Evolutionary conservation across 2,797 vertebrate species (phyloP).

Genomic region (Crocodylus rhombifer): DNA sequence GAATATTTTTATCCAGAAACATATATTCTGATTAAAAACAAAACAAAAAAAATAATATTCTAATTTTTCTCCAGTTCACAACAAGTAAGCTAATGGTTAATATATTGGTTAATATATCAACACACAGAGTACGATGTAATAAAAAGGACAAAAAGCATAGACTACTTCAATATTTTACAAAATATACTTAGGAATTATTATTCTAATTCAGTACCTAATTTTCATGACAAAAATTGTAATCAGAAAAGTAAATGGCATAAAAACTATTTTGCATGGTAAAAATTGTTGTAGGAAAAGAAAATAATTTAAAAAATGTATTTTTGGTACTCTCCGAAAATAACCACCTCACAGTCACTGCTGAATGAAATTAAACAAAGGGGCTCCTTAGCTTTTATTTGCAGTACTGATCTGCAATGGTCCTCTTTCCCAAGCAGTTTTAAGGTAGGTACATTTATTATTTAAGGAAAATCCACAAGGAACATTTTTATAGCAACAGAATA

Average conservation of each 20-base stretch:
- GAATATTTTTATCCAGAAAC: not conserved
- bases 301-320: conserved; percentile 25
- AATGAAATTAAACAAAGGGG: conserved; percentile 58
- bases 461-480: conserved; percentile 63
- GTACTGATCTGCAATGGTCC: conserved; percentile 16
- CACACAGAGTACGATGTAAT: not conserved
- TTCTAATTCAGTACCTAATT: not conserved
- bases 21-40: not conserved
- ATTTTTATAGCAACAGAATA: conserved; percentile 69
- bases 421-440: conserved; percentile 51
- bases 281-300: conserved; percentile 23
- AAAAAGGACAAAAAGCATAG: not conserved
- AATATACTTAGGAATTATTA: conserved; percentile 16
- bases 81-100: not conserved
- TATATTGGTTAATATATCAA: not conserved
- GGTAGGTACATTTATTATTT: conserved; percentile 67
- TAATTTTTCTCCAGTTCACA: not conserved
- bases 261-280: conserved; percentile 10
- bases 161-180: conserved; percentile 5
- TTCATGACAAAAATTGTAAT: not conserved
- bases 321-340: conserved; percentile 38
- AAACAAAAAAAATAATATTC: not conserved
- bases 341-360: conserved; percentile 21
- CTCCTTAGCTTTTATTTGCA: conserved; percentile 64
- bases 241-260: conserved; percentile 5